phyloP scores from a whole-genome alignment of 92 coral and sea anemone species.

The Galaxea fascicularis region DNA sequence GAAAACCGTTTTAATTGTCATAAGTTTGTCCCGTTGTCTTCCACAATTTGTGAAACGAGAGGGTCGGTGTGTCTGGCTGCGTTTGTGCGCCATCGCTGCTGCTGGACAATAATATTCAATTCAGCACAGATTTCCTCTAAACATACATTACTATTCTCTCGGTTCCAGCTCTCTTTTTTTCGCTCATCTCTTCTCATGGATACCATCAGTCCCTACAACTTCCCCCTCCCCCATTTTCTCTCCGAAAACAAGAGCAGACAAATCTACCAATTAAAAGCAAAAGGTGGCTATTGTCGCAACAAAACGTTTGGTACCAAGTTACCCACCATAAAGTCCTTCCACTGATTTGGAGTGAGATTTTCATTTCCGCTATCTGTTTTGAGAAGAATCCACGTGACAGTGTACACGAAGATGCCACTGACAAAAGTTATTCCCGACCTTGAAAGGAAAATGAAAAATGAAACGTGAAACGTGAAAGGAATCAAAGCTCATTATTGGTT shows the following conservation, averaged over 20 bases:
- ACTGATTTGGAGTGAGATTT: slow-evolving; percentile 57
- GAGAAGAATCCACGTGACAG: slow-evolving; percentile 73
- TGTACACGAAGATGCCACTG: slow-evolving; percentile 81
- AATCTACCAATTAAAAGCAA: background rate
- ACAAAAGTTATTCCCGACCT: slow-evolving; percentile 81
- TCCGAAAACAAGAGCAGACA: too few species aligned
- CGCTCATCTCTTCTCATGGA: too few species aligned
- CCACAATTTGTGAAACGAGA: background rate
- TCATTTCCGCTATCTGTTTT: slow-evolving; percentile 55
- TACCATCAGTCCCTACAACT: too few species aligned
- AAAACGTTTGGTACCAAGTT: background rate
- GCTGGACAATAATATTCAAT: too few species aligned
- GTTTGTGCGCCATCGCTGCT: too few species aligned
- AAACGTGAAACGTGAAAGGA: background rate
- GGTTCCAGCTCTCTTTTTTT: too few species aligned
- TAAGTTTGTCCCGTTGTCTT: background rate
- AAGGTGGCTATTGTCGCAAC: background rate
- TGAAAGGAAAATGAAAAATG: background rate
- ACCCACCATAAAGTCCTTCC: slow-evolving; percentile 85
- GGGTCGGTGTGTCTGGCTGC: background rate
- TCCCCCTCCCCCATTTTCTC: too few species aligned
- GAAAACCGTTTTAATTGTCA: too few species aligned
- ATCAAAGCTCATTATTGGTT: background rate
- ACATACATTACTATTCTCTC: too few species aligned
- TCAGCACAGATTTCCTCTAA: too few species aligned